Base-by-base conservation (phyloP, 2,113 vertebrate genomes). In the Podarcis raffonei region DNA sequence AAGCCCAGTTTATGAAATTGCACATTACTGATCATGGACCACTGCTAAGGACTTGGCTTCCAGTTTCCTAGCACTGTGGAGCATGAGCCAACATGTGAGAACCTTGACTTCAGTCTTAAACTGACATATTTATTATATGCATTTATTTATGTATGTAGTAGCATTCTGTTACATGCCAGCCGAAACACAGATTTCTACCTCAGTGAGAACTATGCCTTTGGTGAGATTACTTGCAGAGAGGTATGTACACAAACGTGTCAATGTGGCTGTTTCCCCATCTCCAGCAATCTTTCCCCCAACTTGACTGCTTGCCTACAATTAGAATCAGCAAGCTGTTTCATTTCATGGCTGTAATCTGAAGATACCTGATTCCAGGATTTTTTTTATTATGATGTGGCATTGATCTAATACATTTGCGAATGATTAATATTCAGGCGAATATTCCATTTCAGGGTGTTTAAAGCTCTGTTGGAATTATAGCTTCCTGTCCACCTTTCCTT, bases 261-360 rank as follows among this genome's bases (percentile, higher is more conserved):
- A 16, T 78, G 1, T 81, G 71, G 35, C 59, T 86, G 13, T 86
- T 25, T 20, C 1, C 69, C 16, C 85, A n/a, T 42, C 71, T 80
- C 25, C 0, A 20, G 18, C 6, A 66, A 57, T 4, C 0, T 0
- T 18, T 0, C 0, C 80, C 81, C 25, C 11, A 7, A 48, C 39
- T 16, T 42, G 35, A 12, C 87, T 83, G 62, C 62, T 91, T 22
- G 0, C 71, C 89, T 74, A 84, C 71, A 20, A 81, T 59, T 30
- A 80, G 35, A 75, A 90, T 71, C 4, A 22, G 62, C 53, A 82
- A 69, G 2, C 25, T 71, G 15, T 84, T 75, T 86, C 48, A 65
- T 87, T 89, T 74, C 78, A 37, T 48, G 0, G 30, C 81, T 3
- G 7, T 71, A 42, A 53, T 8, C 39, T 79, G 4, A 90, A 76